phyloP scores from a whole-genome alignment of 2,888 invertebrate genomes.

The Salpingus planirostris region DNA sequence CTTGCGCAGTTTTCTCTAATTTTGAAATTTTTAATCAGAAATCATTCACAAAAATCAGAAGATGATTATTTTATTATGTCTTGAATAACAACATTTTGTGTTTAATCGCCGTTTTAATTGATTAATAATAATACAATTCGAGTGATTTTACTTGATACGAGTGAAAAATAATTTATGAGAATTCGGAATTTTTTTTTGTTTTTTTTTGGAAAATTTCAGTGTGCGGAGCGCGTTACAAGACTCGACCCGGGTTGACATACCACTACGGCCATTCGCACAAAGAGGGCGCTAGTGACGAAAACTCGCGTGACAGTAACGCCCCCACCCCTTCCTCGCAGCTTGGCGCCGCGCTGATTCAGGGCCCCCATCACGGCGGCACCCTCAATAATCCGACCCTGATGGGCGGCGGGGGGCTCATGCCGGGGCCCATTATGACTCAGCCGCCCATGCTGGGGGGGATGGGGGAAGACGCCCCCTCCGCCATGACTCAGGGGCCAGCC shows the following conservation, averaged over 20 bases:
- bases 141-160: too few species aligned
- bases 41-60: too few species aligned
- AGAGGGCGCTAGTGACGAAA: constrained; percentile 47
- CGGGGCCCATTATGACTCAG: constrained; percentile 28
- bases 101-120: too few species aligned
- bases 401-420: constrained; percentile 16
- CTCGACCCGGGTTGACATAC: constrained; percentile 89
- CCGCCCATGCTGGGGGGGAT: constrained; percentile 19
- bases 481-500: constrained; percentile 24
- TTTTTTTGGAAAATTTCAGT: constrained; percentile 50
- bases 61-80: not conserved
- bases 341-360: constrained; percentile 17
- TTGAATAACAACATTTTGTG: not conserved
- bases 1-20: too few species aligned
- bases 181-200: constrained; percentile 18
- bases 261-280: constrained; percentile 90
- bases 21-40: too few species aligned
- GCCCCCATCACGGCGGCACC: constrained; percentile 23
- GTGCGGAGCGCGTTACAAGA: constrained; percentile 95
- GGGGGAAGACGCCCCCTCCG: constrained; percentile 29
- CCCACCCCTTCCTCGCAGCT: constrained; percentile 30
- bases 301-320: constrained; percentile 41
- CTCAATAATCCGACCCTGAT: constrained; percentile 14
- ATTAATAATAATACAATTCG: too few species aligned
- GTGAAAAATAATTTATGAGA: constrained; percentile 11